Base-by-base conservation (phyloP, 2,797 vertebrate genomes). In the Enteromius unitaeniatus region DNA sequence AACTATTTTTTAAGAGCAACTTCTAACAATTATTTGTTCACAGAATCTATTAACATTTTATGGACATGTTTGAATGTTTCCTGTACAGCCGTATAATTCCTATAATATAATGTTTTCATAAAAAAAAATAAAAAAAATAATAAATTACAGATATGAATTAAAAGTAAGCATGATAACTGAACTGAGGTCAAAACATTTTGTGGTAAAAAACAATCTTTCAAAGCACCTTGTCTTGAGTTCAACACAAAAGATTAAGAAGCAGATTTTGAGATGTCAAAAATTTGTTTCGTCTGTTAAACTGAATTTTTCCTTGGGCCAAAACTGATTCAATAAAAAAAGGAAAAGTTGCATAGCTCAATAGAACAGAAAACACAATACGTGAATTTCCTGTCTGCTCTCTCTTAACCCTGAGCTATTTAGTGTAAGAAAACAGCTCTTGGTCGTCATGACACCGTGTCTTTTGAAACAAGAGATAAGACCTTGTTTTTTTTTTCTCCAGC, bases 301-400 rank as follows among this genome's bases (percentile, higher is more conserved):
- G 14, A 60, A 60, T 49, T 51, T 10, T 34, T 1, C 45, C 11
- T 49, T n/a, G 65, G 77, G 77, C 26, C 15, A 2, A 34, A 34
- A 65, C 19, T n/a, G 19, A 67, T 79, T 77, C n/a, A 23, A 23
- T 75, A 40, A 5, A 64, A 64, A 34, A 28, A 31, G 62, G 62
- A 64, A 65, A 14, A 26, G n/a, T 10, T 21, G 0, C 21, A 34
- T 21, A 34, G 17, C 49, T 75, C 23, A 42, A 4, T 4, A n/a
- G 4, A 5, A 45, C 55, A 60, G 17, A 11, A 40, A 21, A 21
- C 58, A 42, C 11, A 34, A 37, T 7, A 3, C 17, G 6, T 47
- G n/a, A 4, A 72, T 15, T 28, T 28, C 68, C 34, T 47, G 68
- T 70, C n/a, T 70, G n/a, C n/a, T 47, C 68, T 23, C 68, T 70